phyloP scores from a whole-genome alignment of 2,113 vertebrate species.

The Pluvialis apricaria region DNA sequence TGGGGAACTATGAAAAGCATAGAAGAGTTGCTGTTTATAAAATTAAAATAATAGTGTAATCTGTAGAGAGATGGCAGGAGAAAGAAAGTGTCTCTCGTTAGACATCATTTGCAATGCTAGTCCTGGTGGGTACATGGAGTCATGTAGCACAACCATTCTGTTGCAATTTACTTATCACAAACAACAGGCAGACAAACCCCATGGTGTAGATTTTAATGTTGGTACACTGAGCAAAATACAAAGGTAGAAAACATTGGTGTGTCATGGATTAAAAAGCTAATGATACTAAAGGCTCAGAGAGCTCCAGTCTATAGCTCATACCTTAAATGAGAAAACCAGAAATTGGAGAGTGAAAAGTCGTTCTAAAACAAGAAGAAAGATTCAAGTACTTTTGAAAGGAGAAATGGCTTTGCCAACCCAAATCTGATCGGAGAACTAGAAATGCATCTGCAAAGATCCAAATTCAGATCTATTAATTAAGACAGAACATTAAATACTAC shows the following conservation, averaged over 20 bases:
- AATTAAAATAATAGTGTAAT: neutral
- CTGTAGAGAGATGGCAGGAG: neutral
- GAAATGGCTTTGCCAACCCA: neutral
- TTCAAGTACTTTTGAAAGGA: neutral
- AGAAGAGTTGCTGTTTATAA: neutral
- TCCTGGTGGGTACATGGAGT: neutral
- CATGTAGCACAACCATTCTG: neutral
- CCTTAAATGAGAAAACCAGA: neutral
- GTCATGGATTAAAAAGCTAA: neutral
- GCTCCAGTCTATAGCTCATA: neutral
- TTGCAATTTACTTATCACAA: neutral
- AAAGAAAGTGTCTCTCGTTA: neutral
- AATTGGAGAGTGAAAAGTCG: neutral
- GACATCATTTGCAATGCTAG: neutral
- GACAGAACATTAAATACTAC: neutral
- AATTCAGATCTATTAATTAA: conserved; percentile 45
- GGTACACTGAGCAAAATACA: neutral
- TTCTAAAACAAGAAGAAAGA: neutral
- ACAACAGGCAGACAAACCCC: neutral
- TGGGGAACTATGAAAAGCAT: neutral
- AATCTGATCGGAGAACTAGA: neutral
- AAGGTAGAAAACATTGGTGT: neutral
- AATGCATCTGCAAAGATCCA: conserved; percentile 9
- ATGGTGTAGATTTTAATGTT: neutral
- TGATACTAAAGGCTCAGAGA: neutral